Percentiles rank a stretch among this genome's conserved stretches.
phyloP scores from a whole-genome alignment of 2,888 invertebrate genomes.

The Abscondita cerata region DNA sequence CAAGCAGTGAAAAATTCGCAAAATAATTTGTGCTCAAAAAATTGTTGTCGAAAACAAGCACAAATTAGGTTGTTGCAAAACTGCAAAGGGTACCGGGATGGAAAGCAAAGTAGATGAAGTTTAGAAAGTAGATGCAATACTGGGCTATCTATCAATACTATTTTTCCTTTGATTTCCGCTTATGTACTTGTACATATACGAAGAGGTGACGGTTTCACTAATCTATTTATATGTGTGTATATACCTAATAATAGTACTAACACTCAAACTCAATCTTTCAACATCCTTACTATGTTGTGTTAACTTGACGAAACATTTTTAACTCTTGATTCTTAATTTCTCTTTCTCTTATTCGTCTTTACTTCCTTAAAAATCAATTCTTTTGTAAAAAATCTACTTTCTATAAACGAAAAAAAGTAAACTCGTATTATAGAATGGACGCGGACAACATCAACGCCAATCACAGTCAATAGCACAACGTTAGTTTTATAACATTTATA shows the following conservation, averaged over 20 bases:
- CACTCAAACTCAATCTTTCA: constrained; percentile 10
- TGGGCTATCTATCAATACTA: constrained; percentile 17
- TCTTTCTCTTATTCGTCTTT: neutral
- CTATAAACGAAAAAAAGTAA: constrained; percentile 37
- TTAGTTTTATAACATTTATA: too few relatives aligned
- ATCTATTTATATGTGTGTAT: constrained; percentile 14
- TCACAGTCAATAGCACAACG: constrained; percentile 35
- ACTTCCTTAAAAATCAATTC: neutral
- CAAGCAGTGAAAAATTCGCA: constrained; percentile 32
- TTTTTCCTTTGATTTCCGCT: constrained; percentile 11
- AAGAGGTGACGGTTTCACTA: constrained; percentile 7
- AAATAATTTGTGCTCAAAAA: constrained; percentile 8
- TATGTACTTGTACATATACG: constrained; percentile 3
- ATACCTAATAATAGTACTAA: constrained; percentile 15
- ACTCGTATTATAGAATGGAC: constrained; percentile 4
- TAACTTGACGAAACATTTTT: constrained; percentile 17
- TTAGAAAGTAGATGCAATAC: constrained; percentile 36
- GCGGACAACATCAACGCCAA: constrained; percentile 37
- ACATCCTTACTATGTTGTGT: constrained; percentile 15
- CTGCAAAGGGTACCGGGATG: constrained; percentile 10
- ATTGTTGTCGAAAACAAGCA: neutral
- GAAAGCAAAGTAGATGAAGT: constrained; percentile 30
- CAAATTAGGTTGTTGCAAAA: constrained; percentile 3
- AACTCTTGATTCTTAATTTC: neutral
- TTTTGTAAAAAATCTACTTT: constrained; percentile 42